These are phyloP conservation scores for Endotricha flammealis DNA, from an alignment of 2,888 invertebrate genomes.

Conservation along the genomic window DNA sequence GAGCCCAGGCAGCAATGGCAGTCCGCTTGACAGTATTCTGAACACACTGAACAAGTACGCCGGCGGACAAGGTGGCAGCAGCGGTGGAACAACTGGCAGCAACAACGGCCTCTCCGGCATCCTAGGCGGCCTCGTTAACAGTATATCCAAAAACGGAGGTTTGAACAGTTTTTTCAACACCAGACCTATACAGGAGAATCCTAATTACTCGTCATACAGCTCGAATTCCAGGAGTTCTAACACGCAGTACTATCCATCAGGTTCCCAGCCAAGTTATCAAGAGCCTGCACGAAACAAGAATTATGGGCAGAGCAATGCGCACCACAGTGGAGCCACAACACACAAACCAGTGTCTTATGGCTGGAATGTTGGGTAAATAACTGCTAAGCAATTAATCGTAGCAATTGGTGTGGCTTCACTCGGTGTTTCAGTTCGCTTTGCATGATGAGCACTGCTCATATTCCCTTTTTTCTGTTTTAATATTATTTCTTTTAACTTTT, in stretches of 20 bases:
- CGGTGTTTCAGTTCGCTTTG: constrained; percentile 29
- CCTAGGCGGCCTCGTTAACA: constrained; percentile 57
- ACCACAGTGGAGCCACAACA: constrained; percentile 45
- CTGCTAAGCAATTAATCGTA: constrained; percentile 14
- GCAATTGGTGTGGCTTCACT: constrained; percentile 35
- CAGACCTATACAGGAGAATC: constrained; percentile 66
- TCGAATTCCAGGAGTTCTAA: constrained; percentile 62
- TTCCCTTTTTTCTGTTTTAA: too few relatives aligned
- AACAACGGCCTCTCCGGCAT: constrained; percentile 48
- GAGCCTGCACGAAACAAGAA: constrained; percentile 53
- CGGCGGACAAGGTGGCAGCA: constrained; percentile 29
- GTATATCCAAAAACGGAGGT: constrained; percentile 54
- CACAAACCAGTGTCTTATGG: constrained; percentile 61
- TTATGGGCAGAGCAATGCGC: constrained; percentile 50
- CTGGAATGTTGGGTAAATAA: constrained; percentile 72
- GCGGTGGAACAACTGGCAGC: constrained; percentile 21
- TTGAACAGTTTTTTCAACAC: constrained; percentile 57
- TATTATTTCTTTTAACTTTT: constrained; percentile 6
- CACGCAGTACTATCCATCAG: constrained; percentile 59
- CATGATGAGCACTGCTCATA: constrained; percentile 17
- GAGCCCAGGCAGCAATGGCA: constrained; percentile 17
- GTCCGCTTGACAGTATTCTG: constrained; percentile 44
- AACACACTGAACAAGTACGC: constrained; percentile 50
- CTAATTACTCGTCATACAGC: constrained; percentile 57
- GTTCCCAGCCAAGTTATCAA: constrained; percentile 50